A percentile compares a stretch with the other conserved stretches of the same genome.
phyloP scores from a whole-genome alignment of 2,888 invertebrate species.

The Cartodere bifasciata region DNA sequence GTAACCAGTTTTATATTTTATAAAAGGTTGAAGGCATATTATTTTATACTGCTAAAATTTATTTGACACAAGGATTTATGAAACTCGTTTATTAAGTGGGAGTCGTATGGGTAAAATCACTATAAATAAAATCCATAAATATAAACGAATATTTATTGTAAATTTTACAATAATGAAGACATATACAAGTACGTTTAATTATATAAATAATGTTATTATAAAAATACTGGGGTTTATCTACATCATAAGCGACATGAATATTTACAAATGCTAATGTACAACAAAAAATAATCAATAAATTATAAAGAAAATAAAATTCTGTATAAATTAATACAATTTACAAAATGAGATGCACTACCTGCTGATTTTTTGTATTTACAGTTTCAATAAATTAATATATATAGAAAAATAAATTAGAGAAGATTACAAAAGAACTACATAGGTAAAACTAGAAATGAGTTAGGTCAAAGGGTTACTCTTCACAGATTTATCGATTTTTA shows the following conservation, averaged over 20 bases:
- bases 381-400: conserved; percentile 12
- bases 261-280: conserved; percentile 22
- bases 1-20: no score
- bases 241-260: conserved; percentile 17
- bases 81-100: no score
- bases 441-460: no score
- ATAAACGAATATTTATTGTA: conserved; percentile 19
- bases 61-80: no score
- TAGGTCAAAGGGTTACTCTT: no score
- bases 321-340: conserved; percentile 22
- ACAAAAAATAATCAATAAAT: conserved; percentile 20
- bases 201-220: conserved; percentile 19
- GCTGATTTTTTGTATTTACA: conserved; percentile 27
- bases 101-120: no score
- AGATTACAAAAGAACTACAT: conserved; percentile 9
- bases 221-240: conserved; percentile 19
- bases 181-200: conserved; percentile 23
- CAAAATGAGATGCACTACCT: conserved; percentile 26
- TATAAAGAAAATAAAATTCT: conserved; percentile 16
- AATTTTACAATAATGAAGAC: conserved; percentile 21
- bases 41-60: no score
- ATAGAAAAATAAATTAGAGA: conserved; percentile 6
- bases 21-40: no score
- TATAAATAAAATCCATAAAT: no score
- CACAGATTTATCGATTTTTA: no score